A percentile compares a stretch with the other conserved stretches of the same genome.
These are phyloP conservation scores for Crocallis elinguaria DNA, from an alignment of 2,888 invertebrate species.

Conservation along the genomic window DNA sequence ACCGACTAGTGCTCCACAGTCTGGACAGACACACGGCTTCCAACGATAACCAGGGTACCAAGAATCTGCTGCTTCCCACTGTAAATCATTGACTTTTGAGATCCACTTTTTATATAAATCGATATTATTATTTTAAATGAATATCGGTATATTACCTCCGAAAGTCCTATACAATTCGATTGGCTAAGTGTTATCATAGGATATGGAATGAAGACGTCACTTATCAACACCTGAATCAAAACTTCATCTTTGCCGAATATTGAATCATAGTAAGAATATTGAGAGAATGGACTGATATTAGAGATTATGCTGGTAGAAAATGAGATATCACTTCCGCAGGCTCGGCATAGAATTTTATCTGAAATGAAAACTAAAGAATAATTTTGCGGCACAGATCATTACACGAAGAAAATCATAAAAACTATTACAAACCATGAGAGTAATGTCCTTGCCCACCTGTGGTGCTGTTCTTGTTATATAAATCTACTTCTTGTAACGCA, in stretches of 20 bases:
- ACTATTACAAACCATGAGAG: constrained; percentile 11
- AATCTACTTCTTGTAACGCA: constrained; percentile 17
- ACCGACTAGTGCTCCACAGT: constrained; percentile 84
- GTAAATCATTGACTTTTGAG: constrained; percentile 43
- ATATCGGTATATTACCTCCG: constrained; percentile 54
- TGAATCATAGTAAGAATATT: constrained; percentile 55
- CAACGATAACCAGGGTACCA: constrained; percentile 86
- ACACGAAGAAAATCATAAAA: background rate
- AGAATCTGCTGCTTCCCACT: constrained; percentile 81
- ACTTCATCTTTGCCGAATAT: constrained; percentile 56
- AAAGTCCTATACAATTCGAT: constrained; percentile 55
- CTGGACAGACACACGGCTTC: constrained; percentile 84
- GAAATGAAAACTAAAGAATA: constrained; percentile 37
- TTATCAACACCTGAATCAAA: constrained; percentile 57
- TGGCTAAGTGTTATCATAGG: constrained; percentile 55
- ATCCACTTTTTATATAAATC: background rate
- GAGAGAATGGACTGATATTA: constrained; percentile 50
- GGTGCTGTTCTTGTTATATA: constrained; percentile 8
- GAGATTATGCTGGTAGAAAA: constrained; percentile 50
- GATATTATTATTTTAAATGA: background rate
- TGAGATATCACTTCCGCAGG: constrained; percentile 58
- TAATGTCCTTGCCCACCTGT: background rate
- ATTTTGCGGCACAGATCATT: constrained; percentile 2
- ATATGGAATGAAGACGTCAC: constrained; percentile 53
- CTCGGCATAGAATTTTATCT: constrained; percentile 64